These are phyloP conservation scores for Neolamprologus variostigma DNA, from an alignment of 2,113 vertebrate genomes.

Conservation along the genomic window DNA sequence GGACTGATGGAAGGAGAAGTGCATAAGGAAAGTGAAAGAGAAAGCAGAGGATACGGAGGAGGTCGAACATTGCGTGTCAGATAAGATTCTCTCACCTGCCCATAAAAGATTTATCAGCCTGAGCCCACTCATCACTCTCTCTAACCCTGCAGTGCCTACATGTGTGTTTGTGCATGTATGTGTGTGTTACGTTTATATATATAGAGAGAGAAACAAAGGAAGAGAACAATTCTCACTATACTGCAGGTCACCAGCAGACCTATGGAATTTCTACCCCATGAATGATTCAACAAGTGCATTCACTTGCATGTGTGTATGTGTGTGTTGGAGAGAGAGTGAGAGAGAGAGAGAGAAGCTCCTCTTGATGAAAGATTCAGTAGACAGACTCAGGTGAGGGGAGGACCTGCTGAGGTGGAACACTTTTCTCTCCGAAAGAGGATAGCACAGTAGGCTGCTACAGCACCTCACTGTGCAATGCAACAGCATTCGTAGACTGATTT, in stretches of 20 bases:
- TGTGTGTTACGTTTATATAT: neutral
- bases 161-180: conserved; percentile 9
- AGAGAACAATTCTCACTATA: conserved; percentile 22
- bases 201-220: neutral
- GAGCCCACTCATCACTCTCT: conserved; percentile 58
- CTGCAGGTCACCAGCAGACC: conserved; percentile 35
- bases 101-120: conserved; percentile 65
- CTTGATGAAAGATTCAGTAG: conserved; percentile 68
- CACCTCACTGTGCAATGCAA: conserved; percentile 41
- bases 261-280: conserved; percentile 56
- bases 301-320: neutral
- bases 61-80: conserved; percentile 56
- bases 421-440: conserved; percentile 56
- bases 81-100: conserved; percentile 65
- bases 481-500: conserved; percentile 42
- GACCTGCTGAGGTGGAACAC: conserved; percentile 65
- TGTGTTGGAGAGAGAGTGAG: neutral
- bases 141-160: conserved; percentile 34
- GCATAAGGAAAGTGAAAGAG: conserved; percentile 17
- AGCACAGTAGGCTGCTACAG: conserved; percentile 54
- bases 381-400: conserved; percentile 61
- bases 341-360: conserved; percentile 16
- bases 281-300: conserved; percentile 64
- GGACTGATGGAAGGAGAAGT: neutral
- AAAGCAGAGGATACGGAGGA: conserved; percentile 46